Conservation (phyloP, 2,888 invertebrate genomes). For the Spilosoma lubricipeda region DNA sequence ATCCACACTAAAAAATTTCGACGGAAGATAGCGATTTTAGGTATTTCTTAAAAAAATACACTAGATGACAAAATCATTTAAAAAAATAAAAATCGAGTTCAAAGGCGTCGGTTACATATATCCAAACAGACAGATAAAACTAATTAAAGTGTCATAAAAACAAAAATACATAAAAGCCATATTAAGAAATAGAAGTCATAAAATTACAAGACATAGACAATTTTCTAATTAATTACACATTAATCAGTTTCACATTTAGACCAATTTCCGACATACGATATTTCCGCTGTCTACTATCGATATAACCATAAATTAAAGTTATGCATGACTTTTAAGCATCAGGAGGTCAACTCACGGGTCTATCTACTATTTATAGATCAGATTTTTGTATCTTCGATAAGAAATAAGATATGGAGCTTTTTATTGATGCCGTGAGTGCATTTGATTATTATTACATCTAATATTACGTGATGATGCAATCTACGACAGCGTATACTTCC, state of each 20-base stretch:
- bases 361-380: neutral
- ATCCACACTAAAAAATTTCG: neutral
- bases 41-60: neutral
- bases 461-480: neutral
- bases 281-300: neutral
- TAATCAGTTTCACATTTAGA: neutral
- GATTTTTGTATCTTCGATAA: neutral
- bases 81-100: neutral
- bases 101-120: no score
- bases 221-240: neutral
- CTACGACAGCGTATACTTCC: neutral
- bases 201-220: neutral
- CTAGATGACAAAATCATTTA: neutral
- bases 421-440: slow-evolving; percentile 11
- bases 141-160: neutral
- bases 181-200: no score
- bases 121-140: no score
- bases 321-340: neutral
- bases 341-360: neutral
- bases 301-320: neutral
- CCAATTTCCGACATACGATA: neutral
- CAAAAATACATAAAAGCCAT: neutral
- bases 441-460: slow-evolving; percentile 4
- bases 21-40: neutral
- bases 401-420: neutral